phyloP scores from a whole-genome alignment of 2,113 vertebrate species.

The Callipepla californica region DNA sequence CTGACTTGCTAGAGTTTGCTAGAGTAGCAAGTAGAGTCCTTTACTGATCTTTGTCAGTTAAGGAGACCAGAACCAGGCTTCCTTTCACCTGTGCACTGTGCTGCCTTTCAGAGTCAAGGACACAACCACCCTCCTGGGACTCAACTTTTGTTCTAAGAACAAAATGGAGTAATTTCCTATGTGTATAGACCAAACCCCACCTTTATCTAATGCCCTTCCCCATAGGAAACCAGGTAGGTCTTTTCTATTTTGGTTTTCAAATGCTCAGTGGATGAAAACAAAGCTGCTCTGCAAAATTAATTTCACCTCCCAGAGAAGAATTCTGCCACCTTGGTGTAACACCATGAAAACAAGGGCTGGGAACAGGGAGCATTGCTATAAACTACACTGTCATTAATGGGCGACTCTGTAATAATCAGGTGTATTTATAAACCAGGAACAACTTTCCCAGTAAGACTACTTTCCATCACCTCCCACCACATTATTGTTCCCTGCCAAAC shows the following conservation, averaged over 20 bases:
- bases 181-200: neutral
- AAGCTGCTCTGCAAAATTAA: neutral
- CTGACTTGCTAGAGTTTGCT: neutral
- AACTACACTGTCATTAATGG: constrained; percentile 38
- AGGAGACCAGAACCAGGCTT: neutral
- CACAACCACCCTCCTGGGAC: neutral
- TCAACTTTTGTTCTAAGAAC: neutral
- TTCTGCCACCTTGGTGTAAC: neutral
- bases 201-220: neutral
- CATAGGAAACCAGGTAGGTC: neutral
- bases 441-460: constrained; percentile 32
- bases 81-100: neutral
- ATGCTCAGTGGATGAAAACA: constrained; percentile 37
- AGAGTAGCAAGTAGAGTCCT: neutral
- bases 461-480: constrained; percentile 30
- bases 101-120: neutral
- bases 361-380: neutral
- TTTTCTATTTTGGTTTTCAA: neutral
- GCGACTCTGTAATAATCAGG: constrained; percentile 41
- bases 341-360: constrained; percentile 20
- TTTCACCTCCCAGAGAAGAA: neutral
- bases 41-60: neutral
- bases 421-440: constrained; percentile 58
- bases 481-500: constrained; percentile 27
- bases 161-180: neutral